Conservation (phyloP, 2,888 invertebrate species). For the Cylloceria caligata region DNA sequence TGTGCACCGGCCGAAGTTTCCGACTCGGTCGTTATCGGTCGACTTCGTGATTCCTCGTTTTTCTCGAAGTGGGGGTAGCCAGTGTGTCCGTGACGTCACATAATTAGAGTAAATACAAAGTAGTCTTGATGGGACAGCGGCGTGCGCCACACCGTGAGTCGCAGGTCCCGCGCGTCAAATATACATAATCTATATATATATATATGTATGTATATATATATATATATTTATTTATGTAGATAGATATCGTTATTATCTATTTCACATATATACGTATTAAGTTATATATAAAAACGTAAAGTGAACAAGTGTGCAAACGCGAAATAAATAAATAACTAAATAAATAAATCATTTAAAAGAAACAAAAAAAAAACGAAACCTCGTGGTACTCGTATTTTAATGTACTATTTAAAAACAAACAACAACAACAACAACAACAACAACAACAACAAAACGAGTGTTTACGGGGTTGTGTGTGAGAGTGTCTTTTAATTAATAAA, state of each 20-base stretch:
- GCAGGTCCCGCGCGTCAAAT: constrained; percentile 81
- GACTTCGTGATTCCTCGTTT: constrained; percentile 73
- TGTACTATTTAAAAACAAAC: constrained; percentile 40
- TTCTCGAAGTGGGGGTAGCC: constrained; percentile 76
- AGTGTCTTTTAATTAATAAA: constrained; percentile 70
- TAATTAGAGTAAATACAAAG: constrained; percentile 90
- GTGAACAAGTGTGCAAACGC: constrained; percentile 40
- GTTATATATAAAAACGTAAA: constrained; percentile 61
- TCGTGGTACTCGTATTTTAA: constrained; percentile 49
- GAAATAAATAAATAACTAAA: constrained; percentile 35
- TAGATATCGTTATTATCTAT: constrained; percentile 13
- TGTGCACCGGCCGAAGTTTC: constrained; percentile 62
- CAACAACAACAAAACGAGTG: background rate
- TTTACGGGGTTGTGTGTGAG: constrained; percentile 74
- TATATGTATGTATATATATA: constrained; percentile 44
- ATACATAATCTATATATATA: constrained; percentile 59
- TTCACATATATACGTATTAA: constrained; percentile 46
- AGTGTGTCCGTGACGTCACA: constrained; percentile 88
- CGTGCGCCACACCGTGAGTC: constrained; percentile 86
- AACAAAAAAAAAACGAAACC: constrained; percentile 21
- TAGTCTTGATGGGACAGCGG: constrained; percentile 88
- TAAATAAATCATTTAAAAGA: constrained; percentile 1
- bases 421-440: too few relatives aligned
- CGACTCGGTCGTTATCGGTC: constrained; percentile 70
- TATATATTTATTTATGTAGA: constrained; percentile 61